phyloP scores from a whole-genome alignment of 2,888 invertebrate species.

The Pollenia griseotomentosa region DNA sequence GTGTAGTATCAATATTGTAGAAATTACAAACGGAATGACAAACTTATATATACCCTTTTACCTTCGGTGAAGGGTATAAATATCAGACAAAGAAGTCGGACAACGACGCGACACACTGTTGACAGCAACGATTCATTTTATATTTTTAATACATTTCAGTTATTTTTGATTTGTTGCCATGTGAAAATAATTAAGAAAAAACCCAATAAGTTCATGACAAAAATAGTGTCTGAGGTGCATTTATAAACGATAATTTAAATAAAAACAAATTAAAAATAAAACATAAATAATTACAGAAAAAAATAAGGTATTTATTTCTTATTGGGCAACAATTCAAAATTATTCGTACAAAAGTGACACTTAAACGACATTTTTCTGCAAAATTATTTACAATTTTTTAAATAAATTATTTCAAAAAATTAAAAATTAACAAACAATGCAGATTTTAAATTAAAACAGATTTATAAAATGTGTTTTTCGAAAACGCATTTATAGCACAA shows the following conservation, averaged over 20 bases:
- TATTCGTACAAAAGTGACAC: slow-evolving; percentile 25
- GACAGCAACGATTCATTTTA: slow-evolving; percentile 26
- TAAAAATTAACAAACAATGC: slow-evolving; percentile 2
- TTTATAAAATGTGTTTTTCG: not conserved
- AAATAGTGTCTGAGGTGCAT: slow-evolving; percentile 45
- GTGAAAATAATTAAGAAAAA: slow-evolving; percentile 37
- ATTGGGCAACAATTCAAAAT: not conserved
- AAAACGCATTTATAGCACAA: not conserved
- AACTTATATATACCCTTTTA: too few relatives aligned
- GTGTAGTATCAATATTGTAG: too few relatives aligned
- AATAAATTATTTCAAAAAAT: slow-evolving; percentile 20
- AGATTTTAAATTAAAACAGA: not conserved
- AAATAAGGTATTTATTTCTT: not conserved
- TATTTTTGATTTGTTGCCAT: slow-evolving; percentile 48
- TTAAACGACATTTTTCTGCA: not conserved
- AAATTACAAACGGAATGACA: too few relatives aligned
- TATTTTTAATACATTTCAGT: slow-evolving; percentile 2
- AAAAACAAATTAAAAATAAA: slow-evolving; percentile 30
- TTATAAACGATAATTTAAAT: slow-evolving; percentile 45
- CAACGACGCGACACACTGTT: slow-evolving; percentile 6
- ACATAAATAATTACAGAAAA: not conserved
- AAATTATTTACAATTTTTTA: slow-evolving; percentile 1
- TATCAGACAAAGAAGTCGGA: slow-evolving; percentile 31
- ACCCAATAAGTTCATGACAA: slow-evolving; percentile 25
- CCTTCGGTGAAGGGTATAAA: too few relatives aligned